Conservation (phyloP, 2,797 vertebrate genomes). For the Poeciliopsis paucimaculata region DNA sequence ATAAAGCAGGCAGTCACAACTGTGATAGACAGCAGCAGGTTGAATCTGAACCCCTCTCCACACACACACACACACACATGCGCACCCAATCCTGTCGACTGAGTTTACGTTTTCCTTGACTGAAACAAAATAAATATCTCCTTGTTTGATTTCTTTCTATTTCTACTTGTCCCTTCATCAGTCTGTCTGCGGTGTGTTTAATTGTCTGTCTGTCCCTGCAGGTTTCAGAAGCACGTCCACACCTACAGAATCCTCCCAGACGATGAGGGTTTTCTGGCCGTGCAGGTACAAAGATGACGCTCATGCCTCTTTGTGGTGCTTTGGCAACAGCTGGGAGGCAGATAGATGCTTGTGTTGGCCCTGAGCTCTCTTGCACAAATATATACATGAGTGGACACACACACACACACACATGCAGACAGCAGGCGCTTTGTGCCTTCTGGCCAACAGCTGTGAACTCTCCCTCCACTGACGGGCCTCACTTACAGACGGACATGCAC, state of each 20-base stretch:
- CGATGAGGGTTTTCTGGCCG: constrained; percentile 93
- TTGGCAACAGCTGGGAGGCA: constrained; percentile 73
- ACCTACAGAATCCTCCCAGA: constrained; percentile 96
- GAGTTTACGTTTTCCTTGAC: constrained; percentile 19
- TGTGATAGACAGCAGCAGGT: constrained; percentile 75
- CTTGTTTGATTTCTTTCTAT: neutral
- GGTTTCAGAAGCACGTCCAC: constrained; percentile 97
- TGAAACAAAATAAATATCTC: neutral
- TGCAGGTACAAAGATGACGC: constrained; percentile 84
- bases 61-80: neutral
- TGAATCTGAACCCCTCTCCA: constrained; percentile 24
- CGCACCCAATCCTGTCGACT: constrained; percentile 11
- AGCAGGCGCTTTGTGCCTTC: constrained; percentile 73
- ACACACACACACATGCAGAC: constrained; percentile 31
- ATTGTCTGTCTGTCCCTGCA: constrained; percentile 56
- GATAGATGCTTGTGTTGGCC: constrained; percentile 70
- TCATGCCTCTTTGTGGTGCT: constrained; percentile 31
- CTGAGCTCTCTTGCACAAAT: constrained; percentile 18
- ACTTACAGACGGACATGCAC: constrained; percentile 28
- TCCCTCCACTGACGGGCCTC: constrained; percentile 20
- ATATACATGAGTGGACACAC: constrained; percentile 15
- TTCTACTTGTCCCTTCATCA: constrained; percentile 2
- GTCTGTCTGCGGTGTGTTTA: neutral
- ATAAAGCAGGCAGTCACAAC: constrained; percentile 41
- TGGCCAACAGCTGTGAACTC: constrained; percentile 74